Base-by-base conservation (phyloP, 2,888 invertebrate species). In the Vannuccia rotundouncinata region DNA sequence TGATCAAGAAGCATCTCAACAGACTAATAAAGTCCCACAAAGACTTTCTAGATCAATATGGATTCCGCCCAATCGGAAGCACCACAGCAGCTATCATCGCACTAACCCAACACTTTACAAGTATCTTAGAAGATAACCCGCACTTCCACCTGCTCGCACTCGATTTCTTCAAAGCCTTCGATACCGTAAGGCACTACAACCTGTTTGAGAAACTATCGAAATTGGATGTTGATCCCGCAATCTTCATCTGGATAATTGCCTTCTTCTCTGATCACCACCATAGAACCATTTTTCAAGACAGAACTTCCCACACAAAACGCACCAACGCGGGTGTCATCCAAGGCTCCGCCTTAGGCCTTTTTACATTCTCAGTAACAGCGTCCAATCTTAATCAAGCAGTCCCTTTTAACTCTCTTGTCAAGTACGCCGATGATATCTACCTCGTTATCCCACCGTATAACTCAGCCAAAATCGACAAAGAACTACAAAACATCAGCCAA, bases 371-470 rank as follows among this genome's bases (percentile, higher is more conserved):
- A 29, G 75, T 75, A 29, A 30, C 75, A 29, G 31, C 75, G 29
- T 75, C 75, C 31, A 29, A 75, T 30, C 75, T 75, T 27, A 75
- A 75, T 5, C 75, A 22, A 75, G 31, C 31, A 29, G 31, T 30
- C 29, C 13, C 2, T 5, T 22, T 22, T 29, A 75, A 75, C 28
- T 30, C 31, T 29, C 29, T 75, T 29, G 31, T 75, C 27, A 75
- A 75, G 31, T 75, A 75, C 75, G 75, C 75, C 31, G 75, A 75
- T 28, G 75, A 75, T 75, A 75, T 29, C 29, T 75, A 75, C 75
- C 29, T 75, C 31, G 29, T 27, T 29, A 75, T 75, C 5, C 74
- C 29, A 73, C 74, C 74, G 29, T 17, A 73, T 25, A 73, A 73
- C 74, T 73, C 74, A 10, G 29, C 22, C 22, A 73, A 5, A 22